Evolutionary conservation across 2,797 vertebrate genomes (phyloP).

Genomic region (Acipenser ruthenus): DNA sequence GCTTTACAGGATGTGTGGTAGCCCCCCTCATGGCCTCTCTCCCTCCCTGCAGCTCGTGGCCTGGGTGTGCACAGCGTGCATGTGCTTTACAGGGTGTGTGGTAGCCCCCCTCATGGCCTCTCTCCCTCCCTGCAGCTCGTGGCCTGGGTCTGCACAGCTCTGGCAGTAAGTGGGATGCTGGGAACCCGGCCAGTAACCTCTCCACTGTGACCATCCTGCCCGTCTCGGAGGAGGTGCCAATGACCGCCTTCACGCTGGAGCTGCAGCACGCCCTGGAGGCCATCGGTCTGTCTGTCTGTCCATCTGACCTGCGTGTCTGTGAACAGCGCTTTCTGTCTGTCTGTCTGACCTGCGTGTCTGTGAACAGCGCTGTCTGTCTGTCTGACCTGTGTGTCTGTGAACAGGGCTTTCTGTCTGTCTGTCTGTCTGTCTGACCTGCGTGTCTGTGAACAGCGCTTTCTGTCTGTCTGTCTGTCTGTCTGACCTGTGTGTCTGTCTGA

Average conservation of each 20-base stretch:
- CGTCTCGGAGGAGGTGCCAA: conserved; percentile 82
- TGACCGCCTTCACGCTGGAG: conserved; percentile 82
- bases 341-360: too few relatives aligned
- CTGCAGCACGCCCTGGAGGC: conserved; percentile 79
- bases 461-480: too few relatives aligned
- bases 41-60: conserved; percentile 35
- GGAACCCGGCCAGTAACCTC: conserved; percentile 77
- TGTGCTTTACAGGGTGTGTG: too few relatives aligned
- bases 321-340: too few relatives aligned
- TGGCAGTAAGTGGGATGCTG: conserved; percentile 76
- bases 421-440: too few relatives aligned
- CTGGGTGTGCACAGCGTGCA: conserved; percentile 62
- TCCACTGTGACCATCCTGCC: conserved; percentile 84
- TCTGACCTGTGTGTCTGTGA: too few relatives aligned
- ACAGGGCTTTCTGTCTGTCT: too few relatives aligned
- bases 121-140: conserved; percentile 49
- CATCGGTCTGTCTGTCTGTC: conserved; percentile 57
- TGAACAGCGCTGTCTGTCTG: too few relatives aligned
- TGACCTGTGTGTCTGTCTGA: too few relatives aligned
- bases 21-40: too few relatives aligned
- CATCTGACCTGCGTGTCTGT: too few relatives aligned
- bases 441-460: too few relatives aligned
- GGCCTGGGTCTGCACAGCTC: conserved; percentile 60
- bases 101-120: neutral
- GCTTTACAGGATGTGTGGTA: neutral